phyloP scores from a whole-genome alignment of 2,797 vertebrate genomes.

The Anolis apletophallus region DNA sequence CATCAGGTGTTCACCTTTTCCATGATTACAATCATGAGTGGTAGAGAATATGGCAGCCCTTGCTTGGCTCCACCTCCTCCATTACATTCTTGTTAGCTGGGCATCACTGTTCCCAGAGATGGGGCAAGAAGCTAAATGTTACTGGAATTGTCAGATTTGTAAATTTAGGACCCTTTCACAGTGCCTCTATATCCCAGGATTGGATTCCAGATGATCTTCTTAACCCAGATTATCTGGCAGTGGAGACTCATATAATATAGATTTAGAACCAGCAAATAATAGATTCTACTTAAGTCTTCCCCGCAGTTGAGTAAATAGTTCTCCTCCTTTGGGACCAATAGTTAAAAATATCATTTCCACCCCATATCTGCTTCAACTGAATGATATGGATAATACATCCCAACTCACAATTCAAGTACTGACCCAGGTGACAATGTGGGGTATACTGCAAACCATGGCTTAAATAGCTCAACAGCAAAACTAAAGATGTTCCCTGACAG shows the following conservation, averaged over 20 bases:
- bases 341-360: too few relatives aligned
- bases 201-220: too few relatives aligned
- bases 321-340: too few relatives aligned
- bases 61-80: too few relatives aligned
- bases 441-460: background rate
- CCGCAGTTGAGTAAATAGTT: too few relatives aligned
- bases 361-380: background rate
- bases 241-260: too few relatives aligned
- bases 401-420: background rate
- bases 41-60: too few relatives aligned
- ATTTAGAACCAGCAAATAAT: too few relatives aligned
- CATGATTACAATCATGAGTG: background rate
- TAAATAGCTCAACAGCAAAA: background rate
- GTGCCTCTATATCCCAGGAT: too few relatives aligned
- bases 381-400: background rate
- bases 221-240: too few relatives aligned
- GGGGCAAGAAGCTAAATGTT: background rate
- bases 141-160: background rate
- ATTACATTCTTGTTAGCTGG: background rate
- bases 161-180: background rate
- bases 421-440: background rate
- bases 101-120: background rate
- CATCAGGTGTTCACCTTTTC: background rate
- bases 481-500: background rate
- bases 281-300: too few relatives aligned